phyloP scores from a whole-genome alignment of 2,797 vertebrate species.

The Rhinogobio ventralis region DNA sequence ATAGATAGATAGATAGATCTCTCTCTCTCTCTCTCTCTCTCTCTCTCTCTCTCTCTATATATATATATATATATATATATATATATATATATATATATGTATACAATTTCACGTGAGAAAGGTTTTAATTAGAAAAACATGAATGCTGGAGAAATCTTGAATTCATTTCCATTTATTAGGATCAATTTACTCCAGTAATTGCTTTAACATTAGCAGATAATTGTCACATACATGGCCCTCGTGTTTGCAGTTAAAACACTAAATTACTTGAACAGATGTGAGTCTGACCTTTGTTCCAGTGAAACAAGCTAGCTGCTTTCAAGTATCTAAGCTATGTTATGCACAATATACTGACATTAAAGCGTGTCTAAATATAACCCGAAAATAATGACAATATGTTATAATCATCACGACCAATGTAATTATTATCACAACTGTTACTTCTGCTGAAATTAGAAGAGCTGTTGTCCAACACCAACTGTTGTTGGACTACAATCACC shows the following conservation, averaged over 20 bases:
- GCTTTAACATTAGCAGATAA: slow-evolving; percentile 44
- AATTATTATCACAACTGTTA: slow-evolving; percentile 47
- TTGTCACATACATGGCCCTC: slow-evolving; percentile 45
- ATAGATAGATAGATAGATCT: too few species aligned
- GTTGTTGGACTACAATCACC: slow-evolving; percentile 55
- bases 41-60: too few species aligned
- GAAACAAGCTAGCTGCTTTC: slow-evolving; percentile 29
- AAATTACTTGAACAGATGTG: slow-evolving; percentile 45
- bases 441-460: slow-evolving; percentile 35
- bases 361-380: slow-evolving; percentile 5
- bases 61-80: too few species aligned
- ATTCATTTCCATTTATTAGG: slow-evolving; percentile 49
- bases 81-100: neutral
- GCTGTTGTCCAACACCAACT: slow-evolving; percentile 56
- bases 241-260: slow-evolving; percentile 46
- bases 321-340: slow-evolving; percentile 32
- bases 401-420: slow-evolving; percentile 39
- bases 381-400: slow-evolving; percentile 31
- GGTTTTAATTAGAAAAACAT: slow-evolving; percentile 14
- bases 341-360: slow-evolving; percentile 33
- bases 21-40: too few species aligned
- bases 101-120: neutral
- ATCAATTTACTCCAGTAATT: slow-evolving; percentile 41
- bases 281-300: slow-evolving; percentile 42
- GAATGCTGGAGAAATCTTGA: slow-evolving; percentile 30